Evolutionary conservation across 2,797 vertebrate species (phyloP).

Genomic region (Poeciliopsis gracilis): DNA sequence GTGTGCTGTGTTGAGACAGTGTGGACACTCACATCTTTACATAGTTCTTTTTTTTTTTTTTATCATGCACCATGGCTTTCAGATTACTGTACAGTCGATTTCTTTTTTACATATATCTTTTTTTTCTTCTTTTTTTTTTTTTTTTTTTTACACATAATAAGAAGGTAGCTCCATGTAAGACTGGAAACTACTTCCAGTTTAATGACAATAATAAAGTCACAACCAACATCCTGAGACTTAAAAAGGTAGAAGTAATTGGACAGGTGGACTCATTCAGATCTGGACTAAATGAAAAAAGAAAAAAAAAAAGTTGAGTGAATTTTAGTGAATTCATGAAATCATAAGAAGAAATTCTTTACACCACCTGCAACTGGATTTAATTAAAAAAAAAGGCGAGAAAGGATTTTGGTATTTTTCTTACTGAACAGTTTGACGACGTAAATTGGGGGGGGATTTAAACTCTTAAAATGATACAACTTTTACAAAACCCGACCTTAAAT

Average conservation of each 20-base stretch:
- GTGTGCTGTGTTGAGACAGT: constrained; percentile 22
- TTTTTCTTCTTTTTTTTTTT: not conserved
- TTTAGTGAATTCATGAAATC: constrained; percentile 38
- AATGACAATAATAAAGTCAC: constrained; percentile 78
- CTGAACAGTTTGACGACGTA: not conserved
- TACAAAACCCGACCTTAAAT: constrained; percentile 1
- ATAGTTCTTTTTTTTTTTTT: constrained; percentile 51
- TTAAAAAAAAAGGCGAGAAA: not conserved
- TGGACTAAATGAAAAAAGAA: not conserved
- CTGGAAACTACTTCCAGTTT: constrained; percentile 80
- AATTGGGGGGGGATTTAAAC: not conserved
- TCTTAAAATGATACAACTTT: constrained; percentile 31
- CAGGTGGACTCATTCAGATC: constrained; percentile 36
- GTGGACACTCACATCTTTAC: constrained; percentile 46
- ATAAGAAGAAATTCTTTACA: constrained; percentile 19
- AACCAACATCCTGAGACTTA: constrained; percentile 90
- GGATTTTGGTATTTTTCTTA: constrained; percentile 44
- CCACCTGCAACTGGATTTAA: constrained; percentile 26
- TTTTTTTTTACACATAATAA: constrained; percentile 79
- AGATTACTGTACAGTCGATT: constrained; percentile 76
- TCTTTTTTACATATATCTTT: not conserved
- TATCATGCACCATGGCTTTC: constrained; percentile 84
- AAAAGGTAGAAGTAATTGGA: constrained; percentile 58
- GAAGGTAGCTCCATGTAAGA: constrained; percentile 82
- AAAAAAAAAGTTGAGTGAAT: not conserved